Conservation (phyloP, 2,888 invertebrate species). For the Athalia rosae region DNA sequence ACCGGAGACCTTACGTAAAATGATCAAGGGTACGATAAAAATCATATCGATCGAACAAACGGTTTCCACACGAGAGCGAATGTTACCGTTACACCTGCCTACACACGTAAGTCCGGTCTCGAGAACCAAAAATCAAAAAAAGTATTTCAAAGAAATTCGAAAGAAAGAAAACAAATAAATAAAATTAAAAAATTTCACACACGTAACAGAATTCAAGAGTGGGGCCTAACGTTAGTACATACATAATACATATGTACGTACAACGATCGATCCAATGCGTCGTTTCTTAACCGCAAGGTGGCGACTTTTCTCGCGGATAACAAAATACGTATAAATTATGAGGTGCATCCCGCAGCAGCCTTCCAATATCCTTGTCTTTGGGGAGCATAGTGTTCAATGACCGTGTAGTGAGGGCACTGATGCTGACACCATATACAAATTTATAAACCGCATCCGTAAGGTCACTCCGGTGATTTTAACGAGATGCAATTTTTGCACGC, state of each 20-base stretch:
- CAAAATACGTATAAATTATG: slow-evolving; percentile 45
- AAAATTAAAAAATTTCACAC: background rate
- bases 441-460: slow-evolving; percentile 77
- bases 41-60: no score
- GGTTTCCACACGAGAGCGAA: no score
- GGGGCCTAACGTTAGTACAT: background rate
- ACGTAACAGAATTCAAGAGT: background rate
- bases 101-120: no score
- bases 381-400: slow-evolving; percentile 92
- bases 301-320: slow-evolving; percentile 56
- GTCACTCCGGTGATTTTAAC: slow-evolving; percentile 70
- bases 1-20: no score
- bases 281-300: slow-evolving; percentile 54
- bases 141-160: background rate
- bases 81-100: no score
- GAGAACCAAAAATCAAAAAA: no score
- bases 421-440: slow-evolving; percentile 82
- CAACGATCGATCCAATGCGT: background rate
- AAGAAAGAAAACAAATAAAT: no score
- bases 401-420: slow-evolving; percentile 89
- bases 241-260: background rate
- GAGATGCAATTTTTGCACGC: slow-evolving; percentile 88
- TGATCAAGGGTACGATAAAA: no score
- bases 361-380: slow-evolving; percentile 84
- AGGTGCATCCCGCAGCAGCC: background rate